A percentile compares a stretch with the other conserved stretches of the same genome.
phyloP scores from a whole-genome alignment of 2,797 vertebrate species.

The Aplochiton taeniatus region DNA sequence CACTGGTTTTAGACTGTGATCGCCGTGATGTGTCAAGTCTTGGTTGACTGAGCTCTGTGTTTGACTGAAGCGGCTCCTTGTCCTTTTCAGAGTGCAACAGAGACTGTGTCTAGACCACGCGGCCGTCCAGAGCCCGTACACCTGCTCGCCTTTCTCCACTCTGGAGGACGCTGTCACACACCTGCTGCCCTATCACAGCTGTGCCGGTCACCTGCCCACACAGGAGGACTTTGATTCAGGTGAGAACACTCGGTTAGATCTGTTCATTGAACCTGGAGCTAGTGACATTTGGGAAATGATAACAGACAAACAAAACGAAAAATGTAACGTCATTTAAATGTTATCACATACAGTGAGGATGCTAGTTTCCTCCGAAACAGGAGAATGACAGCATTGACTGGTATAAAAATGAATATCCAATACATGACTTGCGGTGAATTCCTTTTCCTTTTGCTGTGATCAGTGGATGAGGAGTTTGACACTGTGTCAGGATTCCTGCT shows the following conservation, averaged over 20 bases:
- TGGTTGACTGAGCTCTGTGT: conserved; percentile 18
- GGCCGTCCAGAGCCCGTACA: conserved; percentile 68
- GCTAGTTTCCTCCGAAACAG: neutral
- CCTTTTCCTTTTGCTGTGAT: conserved; percentile 10
- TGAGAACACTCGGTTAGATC: conserved; percentile 31
- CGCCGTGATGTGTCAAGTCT: conserved; percentile 14
- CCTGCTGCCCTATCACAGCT: conserved; percentile 80
- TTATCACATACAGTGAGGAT: neutral
- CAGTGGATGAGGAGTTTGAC: conserved; percentile 84
- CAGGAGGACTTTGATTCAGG: conserved; percentile 70
- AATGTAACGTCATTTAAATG: neutral
- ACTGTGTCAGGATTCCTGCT: conserved; percentile 76
- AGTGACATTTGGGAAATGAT: too few species aligned
- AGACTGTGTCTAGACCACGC: conserved; percentile 73
- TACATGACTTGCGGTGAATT: neutral
- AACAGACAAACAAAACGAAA: too few species aligned
- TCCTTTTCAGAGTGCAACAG: conserved; percentile 73
- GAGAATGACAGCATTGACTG: neutral
- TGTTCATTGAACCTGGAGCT: neutral
- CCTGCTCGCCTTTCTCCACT: conserved; percentile 63
- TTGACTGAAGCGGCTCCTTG: neutral
- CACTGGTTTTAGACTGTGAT: too few species aligned
- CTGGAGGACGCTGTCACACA: conserved; percentile 68
- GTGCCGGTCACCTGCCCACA: conserved; percentile 68
- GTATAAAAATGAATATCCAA: neutral